A percentile compares a stretch with the other conserved stretches of the same genome.
Evolutionary conservation across 1,140 invertebrate genomes (phyloP).

Genomic region (Drusus annulatus): DNA sequence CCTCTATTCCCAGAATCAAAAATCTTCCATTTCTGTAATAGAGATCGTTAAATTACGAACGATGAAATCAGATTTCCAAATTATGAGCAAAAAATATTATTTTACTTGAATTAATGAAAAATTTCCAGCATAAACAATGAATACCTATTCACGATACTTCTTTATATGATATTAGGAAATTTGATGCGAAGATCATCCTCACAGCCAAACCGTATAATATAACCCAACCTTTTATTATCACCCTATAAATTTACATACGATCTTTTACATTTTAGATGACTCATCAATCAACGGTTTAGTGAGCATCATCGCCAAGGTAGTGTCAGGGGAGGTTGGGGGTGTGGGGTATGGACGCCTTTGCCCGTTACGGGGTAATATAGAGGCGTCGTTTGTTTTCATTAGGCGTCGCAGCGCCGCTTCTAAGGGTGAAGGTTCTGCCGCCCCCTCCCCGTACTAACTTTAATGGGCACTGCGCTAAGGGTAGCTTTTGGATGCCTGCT

Average conservation of each 20-base stretch:
- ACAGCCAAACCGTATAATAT: too few species aligned
- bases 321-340: background rate
- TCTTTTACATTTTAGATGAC: conserved; percentile 26
- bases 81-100: too few species aligned
- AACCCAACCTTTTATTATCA: background rate
- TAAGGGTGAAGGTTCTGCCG: background rate
- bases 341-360: background rate
- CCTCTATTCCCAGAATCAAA: too few species aligned
- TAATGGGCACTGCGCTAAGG: conserved; percentile 8
- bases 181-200: too few species aligned
- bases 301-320: conserved; percentile 41
- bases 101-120: too few species aligned
- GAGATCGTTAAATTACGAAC: too few species aligned
- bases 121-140: too few species aligned
- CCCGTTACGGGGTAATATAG: conserved; percentile 50
- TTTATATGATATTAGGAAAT: too few species aligned
- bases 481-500: conserved; percentile 22
- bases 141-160: too few species aligned
- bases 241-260: conserved; percentile 35
- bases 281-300: conserved; percentile 56
- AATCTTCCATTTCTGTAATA: too few species aligned
- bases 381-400: conserved; percentile 57
- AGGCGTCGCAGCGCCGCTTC: conserved; percentile 39
- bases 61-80: too few species aligned
- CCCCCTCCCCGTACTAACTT: conserved; percentile 4